These are phyloP conservation scores for Anneissia japonica DNA, from an alignment of 35 echinoderm and acorn worm genomes.

Conservation along the genomic window DNA sequence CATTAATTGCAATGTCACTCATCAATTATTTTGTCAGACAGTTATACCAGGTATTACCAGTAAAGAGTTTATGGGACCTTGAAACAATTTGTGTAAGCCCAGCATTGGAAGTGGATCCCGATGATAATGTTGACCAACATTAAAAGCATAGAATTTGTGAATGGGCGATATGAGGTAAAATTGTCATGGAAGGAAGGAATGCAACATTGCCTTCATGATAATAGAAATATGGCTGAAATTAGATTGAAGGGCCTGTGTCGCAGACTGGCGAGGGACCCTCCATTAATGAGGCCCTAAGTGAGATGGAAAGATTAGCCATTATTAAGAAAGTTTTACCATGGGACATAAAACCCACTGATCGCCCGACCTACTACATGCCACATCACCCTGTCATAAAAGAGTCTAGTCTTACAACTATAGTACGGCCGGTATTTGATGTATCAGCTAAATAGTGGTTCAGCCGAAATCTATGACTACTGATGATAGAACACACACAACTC, in stretches of 20 bases:
- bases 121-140: too few species aligned
- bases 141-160: too few species aligned
- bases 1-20: neutral
- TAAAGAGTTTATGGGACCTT: conserved; percentile 2
- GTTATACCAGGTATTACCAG: neutral
- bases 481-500: too few species aligned
- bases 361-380: neutral
- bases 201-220: too few species aligned
- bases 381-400: conserved; percentile 10
- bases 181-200: too few species aligned
- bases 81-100: neutral
- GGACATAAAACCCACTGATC: neutral
- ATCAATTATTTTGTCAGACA: conserved; percentile 10
- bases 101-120: too few species aligned
- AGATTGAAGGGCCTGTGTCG: conserved; percentile 13
- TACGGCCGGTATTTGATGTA: conserved; percentile 14
- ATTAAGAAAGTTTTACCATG: neutral
- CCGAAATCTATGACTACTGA: too few species aligned
- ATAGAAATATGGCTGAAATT: conserved; percentile 6
- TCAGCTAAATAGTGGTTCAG: too few species aligned
- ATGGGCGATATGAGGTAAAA: too few species aligned
- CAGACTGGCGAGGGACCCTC: neutral
- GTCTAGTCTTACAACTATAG: conserved; percentile 14
- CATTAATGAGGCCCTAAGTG: neutral
- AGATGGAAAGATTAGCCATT: neutral